Evolutionary conservation across 2,797 vertebrate species (phyloP).

Genomic region (Melanotaenia boesemani): DNA sequence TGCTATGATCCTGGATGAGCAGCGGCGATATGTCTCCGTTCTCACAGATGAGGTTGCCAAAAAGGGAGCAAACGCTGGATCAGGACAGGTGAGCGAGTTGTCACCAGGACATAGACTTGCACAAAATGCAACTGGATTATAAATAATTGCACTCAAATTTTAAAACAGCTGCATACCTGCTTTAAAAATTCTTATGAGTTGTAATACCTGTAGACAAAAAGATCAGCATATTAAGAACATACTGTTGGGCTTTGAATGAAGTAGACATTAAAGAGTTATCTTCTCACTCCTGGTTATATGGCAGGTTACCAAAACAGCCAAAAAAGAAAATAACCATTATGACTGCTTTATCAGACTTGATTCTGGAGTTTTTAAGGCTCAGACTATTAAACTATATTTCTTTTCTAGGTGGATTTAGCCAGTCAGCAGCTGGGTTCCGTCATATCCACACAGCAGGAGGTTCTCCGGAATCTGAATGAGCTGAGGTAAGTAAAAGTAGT

Average conservation of each 20-base stretch:
- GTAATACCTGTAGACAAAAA: neutral
- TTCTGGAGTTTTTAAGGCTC: neutral
- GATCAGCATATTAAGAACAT: neutral
- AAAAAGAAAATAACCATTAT: conserved; percentile 9
- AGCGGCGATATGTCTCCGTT: conserved; percentile 90
- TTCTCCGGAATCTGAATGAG: conserved; percentile 90
- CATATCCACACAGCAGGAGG: conserved; percentile 89
- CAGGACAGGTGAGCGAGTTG: conserved; percentile 83
- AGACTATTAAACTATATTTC: neutral
- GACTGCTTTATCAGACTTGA: conserved; percentile 7
- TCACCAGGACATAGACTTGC: neutral
- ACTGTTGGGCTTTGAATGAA: neutral
- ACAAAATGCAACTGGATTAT: neutral
- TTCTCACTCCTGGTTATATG: neutral
- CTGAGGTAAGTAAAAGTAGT: conserved; percentile 84
- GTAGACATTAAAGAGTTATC: neutral
- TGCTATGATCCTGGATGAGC: conserved; percentile 98
- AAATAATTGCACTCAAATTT: neutral
- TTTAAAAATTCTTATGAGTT: neutral
- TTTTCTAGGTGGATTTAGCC: conserved; percentile 70
- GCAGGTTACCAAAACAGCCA: conserved; percentile 2
- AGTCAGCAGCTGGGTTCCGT: conserved; percentile 86
- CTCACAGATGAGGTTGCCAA: conserved; percentile 90
- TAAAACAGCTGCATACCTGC: neutral
- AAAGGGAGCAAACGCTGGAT: conserved; percentile 78